phyloP scores from a whole-genome alignment of 1,140 invertebrate genomes.

The Monomorium pharaonis region DNA sequence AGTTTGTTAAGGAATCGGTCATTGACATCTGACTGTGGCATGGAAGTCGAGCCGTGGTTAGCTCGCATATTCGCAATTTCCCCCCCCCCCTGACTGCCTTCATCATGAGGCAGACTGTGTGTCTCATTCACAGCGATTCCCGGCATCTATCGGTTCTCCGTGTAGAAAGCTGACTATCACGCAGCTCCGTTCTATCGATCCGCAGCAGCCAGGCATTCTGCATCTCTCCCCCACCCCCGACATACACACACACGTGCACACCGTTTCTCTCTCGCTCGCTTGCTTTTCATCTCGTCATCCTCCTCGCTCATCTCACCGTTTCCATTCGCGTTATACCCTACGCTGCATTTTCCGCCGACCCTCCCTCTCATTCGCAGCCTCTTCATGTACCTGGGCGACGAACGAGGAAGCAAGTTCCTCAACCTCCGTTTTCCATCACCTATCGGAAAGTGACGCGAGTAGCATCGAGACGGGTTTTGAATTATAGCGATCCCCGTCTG shows the following conservation, averaged over 20 bases:
- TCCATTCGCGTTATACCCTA: constrained; percentile 15
- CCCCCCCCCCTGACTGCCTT: constrained; percentile 22
- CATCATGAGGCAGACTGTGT: constrained; percentile 33
- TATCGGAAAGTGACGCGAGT: constrained; percentile 1
- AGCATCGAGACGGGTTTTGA: not conserved
- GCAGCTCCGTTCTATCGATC: constrained; percentile 78
- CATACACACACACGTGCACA: not conserved
- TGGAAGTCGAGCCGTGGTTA: not conserved
- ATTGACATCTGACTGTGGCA: not conserved
- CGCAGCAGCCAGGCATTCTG: constrained; percentile 63
- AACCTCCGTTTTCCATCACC: constrained; percentile 31
- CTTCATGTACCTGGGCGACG: constrained; percentile 15
- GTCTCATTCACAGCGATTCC: constrained; percentile 63
- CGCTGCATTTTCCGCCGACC: not conserved
- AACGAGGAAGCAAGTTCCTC: constrained; percentile 37
- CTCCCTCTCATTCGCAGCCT: not conserved
- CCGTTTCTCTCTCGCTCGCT: not conserved
- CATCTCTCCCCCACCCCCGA: constrained; percentile 48
- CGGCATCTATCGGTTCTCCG: constrained; percentile 64
- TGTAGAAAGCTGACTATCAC: constrained; percentile 71
- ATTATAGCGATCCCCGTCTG: constrained; percentile 17
- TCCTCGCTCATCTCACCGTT: not conserved
- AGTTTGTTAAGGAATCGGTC: not conserved
- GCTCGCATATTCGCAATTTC: constrained; percentile 39
- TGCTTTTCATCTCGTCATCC: not conserved